Base-by-base conservation (phyloP, 2,113 vertebrate species). In the Ifrita kowaldi region DNA sequence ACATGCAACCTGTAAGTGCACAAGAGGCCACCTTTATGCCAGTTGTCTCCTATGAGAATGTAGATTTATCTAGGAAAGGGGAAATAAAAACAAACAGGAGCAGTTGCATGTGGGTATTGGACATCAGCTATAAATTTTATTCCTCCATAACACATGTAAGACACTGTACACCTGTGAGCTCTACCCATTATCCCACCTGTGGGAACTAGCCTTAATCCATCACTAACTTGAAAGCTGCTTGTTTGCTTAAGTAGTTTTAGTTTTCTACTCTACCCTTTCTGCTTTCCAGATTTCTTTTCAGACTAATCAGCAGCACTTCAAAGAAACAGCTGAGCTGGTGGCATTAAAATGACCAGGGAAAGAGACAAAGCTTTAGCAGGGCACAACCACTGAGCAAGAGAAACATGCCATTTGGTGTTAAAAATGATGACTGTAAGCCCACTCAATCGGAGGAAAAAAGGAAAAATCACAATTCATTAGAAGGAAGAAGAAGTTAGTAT, bases 271-370 rank as follows among this genome's bases (percentile, higher is more conserved):
- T 57, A 75, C 4, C 8, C 32, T 84, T 69, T 69, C 65, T 75
- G 65, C 76, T 62, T 93, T 77, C 91, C 74, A 90, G 83, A 89
- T 78, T 95, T 96, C 74, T 84, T 95, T 97, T 87, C 87, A 96
- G 28, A 84, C 49, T 92, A 93, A 96, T 63, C 80, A 79, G 80
- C 17, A 93, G 71, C 44, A 69, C 69, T 94, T 93, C 71, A 95
- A 97, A 96, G 94, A 84, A 94, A 90, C 64, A 91, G 87, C 69
- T 84, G 88, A 93, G 60, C 49, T 75, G 91, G 70, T 96, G 70
- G 90, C 78, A 96, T 87, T 96, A 89, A 92, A 97, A 88, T 80
- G 67, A 95, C 88, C 93, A 92, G 27, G 76, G 28, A 95, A 56
- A 65, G 52, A 77, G 49, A 96, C 33, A 96, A 87, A 96, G 77